phyloP scores from a whole-genome alignment of 2,888 invertebrate genomes.

The Nycteola revayana region DNA sequence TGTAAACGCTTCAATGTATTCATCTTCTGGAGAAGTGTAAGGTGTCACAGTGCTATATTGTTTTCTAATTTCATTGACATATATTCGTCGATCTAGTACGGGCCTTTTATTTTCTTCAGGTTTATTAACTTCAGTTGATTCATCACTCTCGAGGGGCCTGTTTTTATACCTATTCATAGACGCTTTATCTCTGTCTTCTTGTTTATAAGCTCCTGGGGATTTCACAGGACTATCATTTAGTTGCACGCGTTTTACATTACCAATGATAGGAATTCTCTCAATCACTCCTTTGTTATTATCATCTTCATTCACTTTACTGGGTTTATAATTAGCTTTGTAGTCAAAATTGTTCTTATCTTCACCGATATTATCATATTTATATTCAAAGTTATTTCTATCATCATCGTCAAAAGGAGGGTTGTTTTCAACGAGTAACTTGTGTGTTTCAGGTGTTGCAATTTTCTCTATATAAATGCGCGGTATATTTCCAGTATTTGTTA shows the following conservation, averaged over 20 bases:
- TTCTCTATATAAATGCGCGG: constrained; percentile 7
- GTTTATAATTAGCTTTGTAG: constrained; percentile 2
- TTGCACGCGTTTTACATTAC: constrained; percentile 45
- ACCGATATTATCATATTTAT: constrained; percentile 5
- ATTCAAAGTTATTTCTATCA: constrained; percentile 1
- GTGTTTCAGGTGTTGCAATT: constrained; percentile 1
- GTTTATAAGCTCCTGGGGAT: constrained; percentile 29
- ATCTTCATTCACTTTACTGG: constrained; percentile 6
- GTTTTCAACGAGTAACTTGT: constrained; percentile 2
- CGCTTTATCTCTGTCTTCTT: background rate
- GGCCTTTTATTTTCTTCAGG: constrained; percentile 5
- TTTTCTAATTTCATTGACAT: constrained; percentile 11
- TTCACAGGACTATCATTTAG: constrained; percentile 38
- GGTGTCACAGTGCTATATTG: constrained; percentile 7
- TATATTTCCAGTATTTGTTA: constrained; percentile 6
- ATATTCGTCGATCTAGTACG: constrained; percentile 12
- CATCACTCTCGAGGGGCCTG: constrained; percentile 1
- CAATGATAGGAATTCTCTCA: constrained; percentile 44
- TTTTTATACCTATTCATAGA: background rate
- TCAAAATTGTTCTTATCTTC: constrained; percentile 11
- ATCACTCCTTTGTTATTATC: constrained; percentile 32
- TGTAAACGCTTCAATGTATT: constrained; percentile 2
- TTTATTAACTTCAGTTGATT: background rate
- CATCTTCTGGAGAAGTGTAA: constrained; percentile 6
- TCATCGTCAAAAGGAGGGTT: constrained; percentile 4